Conservation (phyloP, 64 coral and sea anemone species). For the Actinia tenebrosa region DNA sequence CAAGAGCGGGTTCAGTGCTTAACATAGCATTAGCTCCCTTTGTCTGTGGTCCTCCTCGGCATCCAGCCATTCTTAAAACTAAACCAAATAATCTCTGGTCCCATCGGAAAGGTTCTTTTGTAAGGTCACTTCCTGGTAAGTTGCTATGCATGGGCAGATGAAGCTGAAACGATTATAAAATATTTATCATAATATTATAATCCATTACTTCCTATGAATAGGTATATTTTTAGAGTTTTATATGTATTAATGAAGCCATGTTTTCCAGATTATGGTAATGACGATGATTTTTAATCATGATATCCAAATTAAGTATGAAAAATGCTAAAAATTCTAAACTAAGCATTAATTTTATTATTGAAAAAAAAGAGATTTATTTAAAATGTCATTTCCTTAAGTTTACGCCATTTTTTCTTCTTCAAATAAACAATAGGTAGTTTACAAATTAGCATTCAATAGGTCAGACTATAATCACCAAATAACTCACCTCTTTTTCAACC, state of each 20-base stretch:
- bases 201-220: too few species aligned
- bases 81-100: conserved; percentile 92
- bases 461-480: neutral
- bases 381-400: too few species aligned
- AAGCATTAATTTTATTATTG: too few species aligned
- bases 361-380: too few species aligned
- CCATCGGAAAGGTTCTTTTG: conserved; percentile 96
- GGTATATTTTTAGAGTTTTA: too few species aligned
- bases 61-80: conserved; percentile 86
- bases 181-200: neutral
- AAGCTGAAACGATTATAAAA: conserved; percentile 36
- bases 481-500: conserved; percentile 68
- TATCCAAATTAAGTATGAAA: too few species aligned
- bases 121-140: conserved; percentile 86
- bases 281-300: too few species aligned
- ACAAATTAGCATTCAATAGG: neutral
- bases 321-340: too few species aligned
- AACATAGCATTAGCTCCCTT: conserved; percentile 34
- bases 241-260: too few species aligned
- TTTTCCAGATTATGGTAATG: too few species aligned
- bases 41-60: conserved; percentile 39
- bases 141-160: conserved; percentile 87
- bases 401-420: too few species aligned
- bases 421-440: too few species aligned
- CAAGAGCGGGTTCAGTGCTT: conserved; percentile 65